Evolutionary conservation across 2,113 vertebrate genomes (phyloP).

Genomic region (Sinocyclocheilus anophthalmus): DNA sequence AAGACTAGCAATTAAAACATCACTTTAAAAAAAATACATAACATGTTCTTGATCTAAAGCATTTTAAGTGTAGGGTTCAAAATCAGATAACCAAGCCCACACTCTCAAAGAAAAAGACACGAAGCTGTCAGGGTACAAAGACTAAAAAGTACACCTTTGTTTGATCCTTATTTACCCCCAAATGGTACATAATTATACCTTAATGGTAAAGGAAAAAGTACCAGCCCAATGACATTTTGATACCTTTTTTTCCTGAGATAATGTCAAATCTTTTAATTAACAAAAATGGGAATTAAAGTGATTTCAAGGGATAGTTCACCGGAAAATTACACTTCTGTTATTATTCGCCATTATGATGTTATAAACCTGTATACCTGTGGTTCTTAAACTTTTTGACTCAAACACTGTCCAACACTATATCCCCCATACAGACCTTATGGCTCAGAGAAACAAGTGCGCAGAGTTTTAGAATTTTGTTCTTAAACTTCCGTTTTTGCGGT

Average conservation of each 20-base stretch:
- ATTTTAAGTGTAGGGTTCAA: background rate
- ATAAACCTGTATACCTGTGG: background rate
- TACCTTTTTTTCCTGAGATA: background rate
- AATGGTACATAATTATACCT: no score
- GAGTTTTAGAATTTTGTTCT: no score
- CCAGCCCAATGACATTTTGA: background rate
- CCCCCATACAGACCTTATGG: background rate
- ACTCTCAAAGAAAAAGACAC: background rate
- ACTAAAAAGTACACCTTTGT: background rate
- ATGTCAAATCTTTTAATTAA: background rate
- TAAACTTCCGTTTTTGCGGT: no score
- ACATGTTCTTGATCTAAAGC: background rate
- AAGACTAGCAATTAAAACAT: background rate
- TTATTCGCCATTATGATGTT: background rate
- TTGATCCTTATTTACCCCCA: no score
- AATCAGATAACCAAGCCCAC: background rate
- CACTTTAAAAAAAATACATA: background rate
- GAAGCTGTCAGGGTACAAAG: background rate
- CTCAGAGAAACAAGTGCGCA: no score
- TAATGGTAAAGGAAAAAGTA: background rate
- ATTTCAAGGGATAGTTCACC: background rate
- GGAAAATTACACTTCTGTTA: background rate
- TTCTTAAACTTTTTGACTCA: background rate
- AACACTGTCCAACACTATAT: background rate
- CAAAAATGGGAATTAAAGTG: background rate